Evolutionary conservation across 2,113 vertebrate genomes (phyloP).

Genomic region (Platichthys flesus): DNA sequence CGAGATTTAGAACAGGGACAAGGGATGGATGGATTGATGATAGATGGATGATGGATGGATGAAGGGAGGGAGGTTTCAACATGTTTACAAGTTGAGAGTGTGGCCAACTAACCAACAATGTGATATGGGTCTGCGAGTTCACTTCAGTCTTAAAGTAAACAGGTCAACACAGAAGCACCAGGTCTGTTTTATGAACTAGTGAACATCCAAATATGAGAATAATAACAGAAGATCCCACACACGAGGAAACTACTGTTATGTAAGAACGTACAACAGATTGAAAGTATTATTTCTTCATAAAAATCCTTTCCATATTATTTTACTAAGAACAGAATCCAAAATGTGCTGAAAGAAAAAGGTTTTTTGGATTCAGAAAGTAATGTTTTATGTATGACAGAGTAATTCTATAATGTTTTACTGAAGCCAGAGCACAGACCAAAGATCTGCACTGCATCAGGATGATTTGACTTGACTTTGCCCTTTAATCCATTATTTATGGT

Average conservation of each 20-base stretch:
- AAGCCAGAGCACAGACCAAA: too few relatives aligned
- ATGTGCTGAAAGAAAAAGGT: not conserved
- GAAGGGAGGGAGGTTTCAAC: not conserved
- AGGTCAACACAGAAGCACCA: not conserved
- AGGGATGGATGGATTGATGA: too few relatives aligned
- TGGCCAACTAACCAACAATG: slow-evolving; percentile 46
- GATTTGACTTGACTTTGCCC: too few relatives aligned
- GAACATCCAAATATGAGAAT: not conserved
- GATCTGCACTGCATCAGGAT: too few relatives aligned
- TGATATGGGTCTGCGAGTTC: slow-evolving; percentile 8
- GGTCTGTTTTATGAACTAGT: not conserved
- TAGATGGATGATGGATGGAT: too few relatives aligned
- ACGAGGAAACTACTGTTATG: not conserved
- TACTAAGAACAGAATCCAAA: not conserved
- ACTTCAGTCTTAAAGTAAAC: not conserved
- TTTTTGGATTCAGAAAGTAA: not conserved
- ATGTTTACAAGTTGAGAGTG: slow-evolving; percentile 3
- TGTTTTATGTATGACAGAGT: not conserved
- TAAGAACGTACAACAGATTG: not conserved
- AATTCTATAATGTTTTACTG: too few relatives aligned
- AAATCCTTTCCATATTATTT: not conserved
- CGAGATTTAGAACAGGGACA: not conserved
- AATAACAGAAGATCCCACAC: not conserved
- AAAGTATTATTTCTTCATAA: not conserved
- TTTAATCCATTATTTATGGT: too few relatives aligned